Evolutionary conservation across 2,888 invertebrate species (phyloP).

Genomic region (Leptopilina drosophilae): DNA sequence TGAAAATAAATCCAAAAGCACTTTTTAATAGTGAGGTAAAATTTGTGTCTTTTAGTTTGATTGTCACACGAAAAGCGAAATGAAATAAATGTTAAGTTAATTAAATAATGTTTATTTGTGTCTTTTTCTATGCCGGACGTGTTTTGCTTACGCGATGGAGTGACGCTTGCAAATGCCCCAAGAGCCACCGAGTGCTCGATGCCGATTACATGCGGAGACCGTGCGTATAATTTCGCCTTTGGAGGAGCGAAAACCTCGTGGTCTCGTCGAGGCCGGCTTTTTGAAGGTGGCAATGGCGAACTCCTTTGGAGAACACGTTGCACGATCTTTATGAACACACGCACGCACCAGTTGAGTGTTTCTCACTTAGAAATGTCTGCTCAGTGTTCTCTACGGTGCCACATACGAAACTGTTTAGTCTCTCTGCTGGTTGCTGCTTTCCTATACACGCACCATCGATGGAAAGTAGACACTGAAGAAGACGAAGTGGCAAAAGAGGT

Average conservation of each 20-base stretch:
- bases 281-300: slow-evolving; percentile 37
- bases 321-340: neutral
- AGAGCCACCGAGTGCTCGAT: slow-evolving; percentile 8
- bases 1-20: no score
- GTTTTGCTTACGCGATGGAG: slow-evolving; percentile 12
- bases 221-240: slow-evolving; percentile 9
- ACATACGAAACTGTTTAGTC: slow-evolving; percentile 63
- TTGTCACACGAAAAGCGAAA: neutral
- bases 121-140: neutral
- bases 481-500: slow-evolving; percentile 39
- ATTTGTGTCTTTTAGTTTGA: no score
- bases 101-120: neutral
- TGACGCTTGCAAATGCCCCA: slow-evolving; percentile 25
- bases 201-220: slow-evolving; percentile 15
- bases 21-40: no score
- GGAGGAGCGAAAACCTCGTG: slow-evolving; percentile 43
- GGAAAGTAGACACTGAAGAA: slow-evolving; percentile 47
- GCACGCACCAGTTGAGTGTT: no score
- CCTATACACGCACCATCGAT: slow-evolving; percentile 37
- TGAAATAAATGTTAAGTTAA: neutral
- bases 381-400: slow-evolving; percentile 60
- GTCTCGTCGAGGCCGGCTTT: slow-evolving; percentile 38
- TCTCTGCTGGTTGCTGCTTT: slow-evolving; percentile 2
- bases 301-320: slow-evolving; percentile 40
- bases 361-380: slow-evolving; percentile 43